Evolutionary conservation across 2,797 vertebrate species (phyloP).

Genomic region (Alca torda): DNA sequence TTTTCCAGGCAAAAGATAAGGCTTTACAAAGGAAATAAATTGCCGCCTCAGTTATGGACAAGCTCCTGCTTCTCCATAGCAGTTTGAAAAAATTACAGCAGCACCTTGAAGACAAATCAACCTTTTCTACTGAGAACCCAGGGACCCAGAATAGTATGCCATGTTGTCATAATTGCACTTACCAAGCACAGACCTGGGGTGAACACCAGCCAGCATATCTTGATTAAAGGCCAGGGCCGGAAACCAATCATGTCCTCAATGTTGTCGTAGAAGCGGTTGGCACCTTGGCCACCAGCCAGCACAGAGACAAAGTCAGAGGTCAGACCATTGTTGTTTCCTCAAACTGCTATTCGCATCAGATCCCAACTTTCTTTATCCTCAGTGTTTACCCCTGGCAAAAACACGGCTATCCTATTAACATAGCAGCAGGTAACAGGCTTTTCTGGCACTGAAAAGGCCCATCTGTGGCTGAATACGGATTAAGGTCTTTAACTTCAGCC

Average conservation of each 20-base stretch:
- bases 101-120: not conserved
- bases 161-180: not conserved
- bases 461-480: not conserved
- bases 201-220: conserved; percentile 86
- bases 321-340: not conserved
- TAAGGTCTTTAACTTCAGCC: not conserved
- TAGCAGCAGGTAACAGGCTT: not conserved
- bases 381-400: not conserved
- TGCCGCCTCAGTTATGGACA: not conserved
- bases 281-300: conserved; percentile 71
- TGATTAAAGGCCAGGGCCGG: conserved; percentile 81
- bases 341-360: not conserved
- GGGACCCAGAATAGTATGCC: not conserved
- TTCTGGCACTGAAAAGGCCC: not conserved
- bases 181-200: conserved; percentile 85
- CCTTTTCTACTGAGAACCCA: not conserved
- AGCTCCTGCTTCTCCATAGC: not conserved
- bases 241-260: conserved; percentile 89
- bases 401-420: not conserved
- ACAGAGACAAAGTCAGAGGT: conserved; percentile 13
- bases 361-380: not conserved
- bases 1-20: not conserved
- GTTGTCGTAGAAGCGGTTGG: conserved; percentile 86
- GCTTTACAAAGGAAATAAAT: not conserved
- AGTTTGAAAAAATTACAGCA: not conserved